Percentiles rank a stretch among this genome's conserved stretches.
phyloP scores from a whole-genome alignment of 2,113 vertebrate genomes.

The Embiotoca jacksoni region DNA sequence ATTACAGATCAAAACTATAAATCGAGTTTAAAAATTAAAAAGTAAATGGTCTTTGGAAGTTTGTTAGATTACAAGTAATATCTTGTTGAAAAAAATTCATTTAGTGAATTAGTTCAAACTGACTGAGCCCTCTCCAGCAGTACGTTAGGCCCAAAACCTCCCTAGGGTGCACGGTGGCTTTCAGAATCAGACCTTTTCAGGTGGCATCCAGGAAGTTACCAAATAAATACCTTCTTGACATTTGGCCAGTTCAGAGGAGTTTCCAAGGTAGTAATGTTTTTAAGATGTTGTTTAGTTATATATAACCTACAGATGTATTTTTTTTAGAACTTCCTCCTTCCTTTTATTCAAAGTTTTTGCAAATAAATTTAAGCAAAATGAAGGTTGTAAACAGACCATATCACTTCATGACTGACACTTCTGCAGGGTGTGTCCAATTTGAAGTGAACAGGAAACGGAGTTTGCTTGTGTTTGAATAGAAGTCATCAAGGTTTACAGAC shows the following conservation, averaged over 20 bases:
- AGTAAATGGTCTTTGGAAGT: no score
- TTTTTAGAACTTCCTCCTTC: not conserved
- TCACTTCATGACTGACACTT: not conserved
- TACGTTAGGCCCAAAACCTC: constrained; percentile 3
- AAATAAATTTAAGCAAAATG: no score
- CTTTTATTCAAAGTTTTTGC: no score
- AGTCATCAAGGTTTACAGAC: constrained; percentile 36
- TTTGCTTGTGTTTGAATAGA: constrained; percentile 32
- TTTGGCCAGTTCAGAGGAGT: not conserved
- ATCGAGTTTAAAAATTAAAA: not conserved
- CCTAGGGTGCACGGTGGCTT: constrained; percentile 35
- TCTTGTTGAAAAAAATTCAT: no score
- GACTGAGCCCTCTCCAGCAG: not conserved
- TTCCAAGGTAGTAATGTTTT: not conserved
- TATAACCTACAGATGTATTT: not conserved
- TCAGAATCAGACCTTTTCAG: constrained; percentile 27
- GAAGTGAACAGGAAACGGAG: constrained; percentile 31
- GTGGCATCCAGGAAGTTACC: constrained; percentile 29
- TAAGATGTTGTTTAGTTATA: not conserved
- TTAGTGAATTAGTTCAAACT: not conserved
- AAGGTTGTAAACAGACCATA: no score
- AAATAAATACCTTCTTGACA: not conserved
- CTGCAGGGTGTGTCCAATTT: constrained; percentile 39
- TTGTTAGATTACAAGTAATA: no score
- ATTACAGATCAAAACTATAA: not conserved